These are phyloP conservation scores for Lycocerus yunnanus DNA, from an alignment of 2,888 invertebrate species.

Conservation along the genomic window DNA sequence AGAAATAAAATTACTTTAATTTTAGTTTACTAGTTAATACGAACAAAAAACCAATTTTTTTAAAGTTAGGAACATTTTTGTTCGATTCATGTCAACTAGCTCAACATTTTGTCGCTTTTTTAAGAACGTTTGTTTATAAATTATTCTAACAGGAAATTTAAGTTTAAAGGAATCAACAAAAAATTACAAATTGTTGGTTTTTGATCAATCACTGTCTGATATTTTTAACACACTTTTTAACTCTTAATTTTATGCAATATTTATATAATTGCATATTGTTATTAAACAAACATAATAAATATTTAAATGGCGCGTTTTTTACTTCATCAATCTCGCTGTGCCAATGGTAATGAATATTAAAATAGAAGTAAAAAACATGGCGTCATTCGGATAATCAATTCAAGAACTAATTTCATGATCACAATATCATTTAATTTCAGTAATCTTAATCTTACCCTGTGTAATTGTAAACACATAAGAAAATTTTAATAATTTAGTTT, in stretches of 20 bases:
- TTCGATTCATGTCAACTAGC: neutral
- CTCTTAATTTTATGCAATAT: neutral
- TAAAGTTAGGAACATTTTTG: neutral
- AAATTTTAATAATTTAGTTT: neutral
- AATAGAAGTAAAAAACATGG: neutral
- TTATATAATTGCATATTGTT: neutral
- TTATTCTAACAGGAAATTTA: neutral
- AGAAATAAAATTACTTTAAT: neutral
- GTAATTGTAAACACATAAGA: neutral
- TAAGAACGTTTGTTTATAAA: neutral
- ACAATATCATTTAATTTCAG: neutral
- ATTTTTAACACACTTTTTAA: neutral
- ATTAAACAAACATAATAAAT: neutral
- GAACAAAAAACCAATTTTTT: too few species aligned
- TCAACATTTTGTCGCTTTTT: neutral
- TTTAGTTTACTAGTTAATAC: too few species aligned
- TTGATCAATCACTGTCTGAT: neutral
- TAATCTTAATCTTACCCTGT: too few species aligned
- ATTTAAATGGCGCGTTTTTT: neutral
- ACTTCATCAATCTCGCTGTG: neutral
- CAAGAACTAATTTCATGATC: neutral
- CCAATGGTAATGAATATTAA: neutral
- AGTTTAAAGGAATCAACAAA: neutral
- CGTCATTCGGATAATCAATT: neutral
- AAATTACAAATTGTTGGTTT: neutral